phyloP scores from a whole-genome alignment of 2,113 vertebrate genomes.

The Fregetta grallaria region DNA sequence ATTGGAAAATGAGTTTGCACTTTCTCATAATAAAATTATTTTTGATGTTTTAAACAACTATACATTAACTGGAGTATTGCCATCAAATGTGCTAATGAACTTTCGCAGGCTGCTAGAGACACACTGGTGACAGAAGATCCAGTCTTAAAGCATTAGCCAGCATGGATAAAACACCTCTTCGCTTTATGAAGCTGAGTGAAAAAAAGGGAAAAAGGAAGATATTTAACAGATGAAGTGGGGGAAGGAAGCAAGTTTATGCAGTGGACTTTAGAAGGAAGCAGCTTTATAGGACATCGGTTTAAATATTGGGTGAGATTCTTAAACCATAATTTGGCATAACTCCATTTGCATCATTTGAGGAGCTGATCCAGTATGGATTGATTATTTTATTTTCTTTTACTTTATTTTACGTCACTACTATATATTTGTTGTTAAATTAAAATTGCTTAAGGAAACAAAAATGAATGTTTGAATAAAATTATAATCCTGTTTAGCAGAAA shows the following conservation, averaged over 20 bases:
- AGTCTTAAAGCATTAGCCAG: not conserved
- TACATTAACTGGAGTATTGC: constrained; percentile 60
- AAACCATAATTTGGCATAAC: not conserved
- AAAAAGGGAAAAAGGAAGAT: not conserved
- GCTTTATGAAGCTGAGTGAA: not conserved
- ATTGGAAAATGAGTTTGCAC: constrained; percentile 37
- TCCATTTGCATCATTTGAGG: not conserved
- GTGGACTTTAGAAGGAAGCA: not conserved
- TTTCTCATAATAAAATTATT: constrained; percentile 39
- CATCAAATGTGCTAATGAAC: constrained; percentile 38
- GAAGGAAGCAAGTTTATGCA: not conserved
- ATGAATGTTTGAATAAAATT: constrained; percentile 1
- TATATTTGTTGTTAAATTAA: not conserved
- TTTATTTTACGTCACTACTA: not conserved
- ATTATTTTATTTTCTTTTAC: not conserved
- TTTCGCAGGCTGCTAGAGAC: constrained; percentile 13
- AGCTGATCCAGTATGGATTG: not conserved
- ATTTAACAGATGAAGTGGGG: not conserved
- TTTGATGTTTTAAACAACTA: constrained; percentile 58
- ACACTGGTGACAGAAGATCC: not conserved
- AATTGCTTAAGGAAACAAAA: constrained; percentile 31
- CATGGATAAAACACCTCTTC: not conserved
- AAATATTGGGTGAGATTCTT: not conserved
- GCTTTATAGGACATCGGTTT: not conserved
- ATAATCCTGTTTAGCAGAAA: constrained; percentile 37